Conservation (phyloP, 2,888 invertebrate genomes). For the Chalcosyrphus nemorum region DNA sequence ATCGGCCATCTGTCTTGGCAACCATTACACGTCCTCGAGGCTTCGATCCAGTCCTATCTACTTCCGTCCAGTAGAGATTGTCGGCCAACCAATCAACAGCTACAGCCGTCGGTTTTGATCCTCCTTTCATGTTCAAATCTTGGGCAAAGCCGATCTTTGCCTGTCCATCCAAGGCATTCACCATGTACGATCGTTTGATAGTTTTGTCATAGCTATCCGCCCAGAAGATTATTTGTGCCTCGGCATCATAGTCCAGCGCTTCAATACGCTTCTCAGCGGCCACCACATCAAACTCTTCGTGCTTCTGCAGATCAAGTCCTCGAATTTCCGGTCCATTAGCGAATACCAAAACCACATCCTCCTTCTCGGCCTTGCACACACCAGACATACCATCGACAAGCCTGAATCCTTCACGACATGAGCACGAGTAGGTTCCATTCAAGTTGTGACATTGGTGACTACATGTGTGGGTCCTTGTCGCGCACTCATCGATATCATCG, state of each 20-base stretch:
- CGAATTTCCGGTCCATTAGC: constrained; percentile 94
- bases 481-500: constrained; percentile 95
- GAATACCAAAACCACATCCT: constrained; percentile 87
- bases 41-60: constrained; percentile 88
- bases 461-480: constrained; percentile 91
- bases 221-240: constrained; percentile 95
- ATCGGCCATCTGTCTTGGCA: constrained; percentile 94
- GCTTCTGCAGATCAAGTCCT: constrained; percentile 86
- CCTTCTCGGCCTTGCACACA: constrained; percentile 89
- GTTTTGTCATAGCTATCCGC: constrained; percentile 95
- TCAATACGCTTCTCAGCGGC: constrained; percentile 94
- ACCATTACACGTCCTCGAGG: constrained; percentile 93
- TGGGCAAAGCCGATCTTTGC: constrained; percentile 93
- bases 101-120: constrained; percentile 92
- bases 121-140: constrained; percentile 92
- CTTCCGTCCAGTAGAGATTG: constrained; percentile 97
- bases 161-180: constrained; percentile 88
- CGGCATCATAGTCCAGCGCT: constrained; percentile 94
- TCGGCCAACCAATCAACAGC: constrained; percentile 97
- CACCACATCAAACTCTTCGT: constrained; percentile 90
- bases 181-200: constrained; percentile 95
- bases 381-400: constrained; percentile 90
- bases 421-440: constrained; percentile 94
- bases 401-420: constrained; percentile 92
- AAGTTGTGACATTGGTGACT: constrained; percentile 96